These are phyloP conservation scores for Ibycter americanus DNA, from an alignment of 2,797 vertebrate genomes.

Conservation along the genomic window DNA sequence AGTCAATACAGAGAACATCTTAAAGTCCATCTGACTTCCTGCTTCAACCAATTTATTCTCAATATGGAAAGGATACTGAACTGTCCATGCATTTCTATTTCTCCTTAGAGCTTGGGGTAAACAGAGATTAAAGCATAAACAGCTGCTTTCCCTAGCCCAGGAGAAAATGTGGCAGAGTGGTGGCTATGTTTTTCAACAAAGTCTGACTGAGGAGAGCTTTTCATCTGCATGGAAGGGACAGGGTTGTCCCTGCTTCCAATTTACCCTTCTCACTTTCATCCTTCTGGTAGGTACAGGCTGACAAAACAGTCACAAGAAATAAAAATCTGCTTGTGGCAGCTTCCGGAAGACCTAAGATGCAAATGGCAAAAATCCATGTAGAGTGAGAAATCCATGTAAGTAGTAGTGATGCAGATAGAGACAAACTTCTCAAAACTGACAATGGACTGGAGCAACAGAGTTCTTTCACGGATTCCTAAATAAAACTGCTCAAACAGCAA, in stretches of 20 bases:
- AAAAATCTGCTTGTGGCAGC: background rate
- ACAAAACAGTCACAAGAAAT: background rate
- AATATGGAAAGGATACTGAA: constrained; percentile 12
- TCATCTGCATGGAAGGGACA: background rate
- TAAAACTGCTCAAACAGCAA: background rate
- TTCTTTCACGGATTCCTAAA: background rate
- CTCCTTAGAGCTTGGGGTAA: background rate
- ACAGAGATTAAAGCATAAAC: background rate
- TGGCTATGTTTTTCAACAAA: background rate
- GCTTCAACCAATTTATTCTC: constrained; percentile 58
- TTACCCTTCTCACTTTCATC: background rate
- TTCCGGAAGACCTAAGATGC: background rate
- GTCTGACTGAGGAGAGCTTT: background rate
- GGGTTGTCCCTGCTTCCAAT: background rate
- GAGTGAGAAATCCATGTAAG: background rate
- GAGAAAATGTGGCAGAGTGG: background rate
- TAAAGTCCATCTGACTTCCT: constrained; percentile 43
- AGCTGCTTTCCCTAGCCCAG: background rate
- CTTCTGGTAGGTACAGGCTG: background rate
- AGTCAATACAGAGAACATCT: constrained; percentile 36
- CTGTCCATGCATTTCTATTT: background rate
- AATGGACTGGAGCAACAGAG: background rate
- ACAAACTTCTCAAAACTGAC: background rate
- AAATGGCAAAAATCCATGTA: constrained; percentile 1
- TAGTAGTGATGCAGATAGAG: background rate